phyloP scores from a whole-genome alignment of 2,888 invertebrate species.

The Oxystoma pomonae region DNA sequence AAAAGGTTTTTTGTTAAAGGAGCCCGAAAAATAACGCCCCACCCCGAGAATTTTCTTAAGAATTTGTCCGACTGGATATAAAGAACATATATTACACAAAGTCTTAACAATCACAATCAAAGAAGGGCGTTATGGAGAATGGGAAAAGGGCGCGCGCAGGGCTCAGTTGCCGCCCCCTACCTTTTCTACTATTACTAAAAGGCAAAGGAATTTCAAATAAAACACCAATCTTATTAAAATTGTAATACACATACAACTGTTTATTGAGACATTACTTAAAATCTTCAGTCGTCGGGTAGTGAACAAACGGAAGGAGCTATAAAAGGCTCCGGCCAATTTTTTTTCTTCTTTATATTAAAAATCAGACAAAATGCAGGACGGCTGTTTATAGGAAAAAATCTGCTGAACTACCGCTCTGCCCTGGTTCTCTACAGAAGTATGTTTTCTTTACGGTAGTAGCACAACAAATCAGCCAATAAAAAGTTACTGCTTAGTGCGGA shows the following conservation, averaged over 20 bases:
- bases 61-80: too few species aligned
- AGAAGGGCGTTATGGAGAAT: too few species aligned
- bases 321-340: conserved; percentile 27
- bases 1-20: too few species aligned
- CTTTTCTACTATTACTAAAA: too few species aligned
- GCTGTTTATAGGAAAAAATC: not conserved
- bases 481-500: too few species aligned
- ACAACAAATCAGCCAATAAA: not conserved
- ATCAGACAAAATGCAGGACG: not conserved
- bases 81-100: too few species aligned
- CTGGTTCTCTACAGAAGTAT: not conserved
- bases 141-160: too few species aligned
- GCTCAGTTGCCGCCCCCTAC: too few species aligned
- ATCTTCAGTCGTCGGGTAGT: conserved; percentile 49
- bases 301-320: conserved; percentile 23
- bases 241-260: conserved; percentile 62
- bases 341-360: conserved; percentile 24
- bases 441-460: not conserved
- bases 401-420: not conserved
- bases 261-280: conserved; percentile 59
- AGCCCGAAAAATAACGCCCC: too few species aligned
- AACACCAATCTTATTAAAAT: conserved; percentile 37
- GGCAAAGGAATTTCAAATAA: too few species aligned
- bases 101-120: too few species aligned
- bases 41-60: too few species aligned